Base-by-base conservation (phyloP, 1,140 invertebrate species). In the Eupeodes corollae region DNA sequence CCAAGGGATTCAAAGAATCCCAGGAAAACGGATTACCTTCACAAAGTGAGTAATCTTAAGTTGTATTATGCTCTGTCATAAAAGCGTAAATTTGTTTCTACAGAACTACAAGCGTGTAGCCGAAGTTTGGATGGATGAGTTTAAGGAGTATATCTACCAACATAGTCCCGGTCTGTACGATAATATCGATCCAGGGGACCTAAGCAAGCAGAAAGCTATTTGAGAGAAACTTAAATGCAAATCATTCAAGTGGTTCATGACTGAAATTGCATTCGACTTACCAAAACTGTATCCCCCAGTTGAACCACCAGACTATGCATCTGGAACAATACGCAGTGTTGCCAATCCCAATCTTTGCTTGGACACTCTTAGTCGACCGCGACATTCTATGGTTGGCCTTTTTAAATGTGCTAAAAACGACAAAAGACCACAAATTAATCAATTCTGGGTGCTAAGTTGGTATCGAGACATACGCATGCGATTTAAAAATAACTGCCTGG, bases 111-210 rank as follows among this genome's bases (percentile, higher is more conserved):
- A 86, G 67, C 79, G 91, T 52, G 69, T 88, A 51, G 84, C 84
- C 15, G 82, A 88, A 73, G 87, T 94, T 26, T 95, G 91, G 91
- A 75, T 99, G 73, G 97, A 99, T 69, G 95, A 98, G 59, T 99
- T 98, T 69, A 89, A 94, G 50, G 88, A 94, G 67, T 97, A 97
- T 70, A 96, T 96, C 72, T 99, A 97, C 72, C 89, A 98, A 68
- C 75, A 84, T 10, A 70, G 80, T 13, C 85, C 91, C 1, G 58
- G 59, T 3, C 80, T 89, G 57, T 90, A 91, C 60, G 75, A 78
- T 18, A 63, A 70, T 12, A 75, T 90, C 3, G 76, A 88, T 68
- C 74, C 83, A 12, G 93, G 94, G 1, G 85, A 97, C 72, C 62
- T 98, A 16, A 77, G 77, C 0, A 77, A 82, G 48, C 91, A 95